These are phyloP conservation scores for Pecten maximus DNA, from an alignment of 2,888 invertebrate genomes.

Conservation along the genomic window DNA sequence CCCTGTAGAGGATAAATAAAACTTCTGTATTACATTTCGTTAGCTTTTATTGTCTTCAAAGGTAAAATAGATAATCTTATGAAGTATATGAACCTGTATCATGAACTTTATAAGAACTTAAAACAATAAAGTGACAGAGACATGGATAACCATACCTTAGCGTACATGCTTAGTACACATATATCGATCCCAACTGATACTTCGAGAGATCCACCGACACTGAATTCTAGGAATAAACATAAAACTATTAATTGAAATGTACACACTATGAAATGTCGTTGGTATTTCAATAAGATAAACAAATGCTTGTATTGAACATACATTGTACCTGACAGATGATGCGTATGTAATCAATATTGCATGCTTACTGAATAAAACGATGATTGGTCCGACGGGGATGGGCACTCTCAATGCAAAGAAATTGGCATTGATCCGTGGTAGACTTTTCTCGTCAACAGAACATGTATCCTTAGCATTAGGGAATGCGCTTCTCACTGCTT, in stretches of 20 bases:
- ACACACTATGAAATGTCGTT: too few species aligned
- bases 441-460: neutral
- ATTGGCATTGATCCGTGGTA: neutral
- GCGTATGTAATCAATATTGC: too few species aligned
- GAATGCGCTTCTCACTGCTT: neutral
- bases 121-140: too few species aligned
- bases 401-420: neutral
- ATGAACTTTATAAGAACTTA: too few species aligned
- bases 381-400: neutral
- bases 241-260: too few species aligned
- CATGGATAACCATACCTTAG: constrained; percentile 37
- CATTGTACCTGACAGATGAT: too few species aligned
- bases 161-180: constrained; percentile 50
- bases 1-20: neutral
- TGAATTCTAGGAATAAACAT: constrained; percentile 46
- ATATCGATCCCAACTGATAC: constrained; percentile 40
- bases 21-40: too few species aligned
- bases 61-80: too few species aligned
- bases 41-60: too few species aligned
- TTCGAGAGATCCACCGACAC: constrained; percentile 44
- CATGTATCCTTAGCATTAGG: neutral
- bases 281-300: too few species aligned
- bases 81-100: too few species aligned
- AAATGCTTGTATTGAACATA: too few species aligned
- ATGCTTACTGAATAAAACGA: neutral